A percentile compares a stretch with the other conserved stretches of the same genome.
These are phyloP conservation scores for Aphaenogaster rudis DNA, from an alignment of 1,140 invertebrate species.

Conservation along the genomic window DNA sequence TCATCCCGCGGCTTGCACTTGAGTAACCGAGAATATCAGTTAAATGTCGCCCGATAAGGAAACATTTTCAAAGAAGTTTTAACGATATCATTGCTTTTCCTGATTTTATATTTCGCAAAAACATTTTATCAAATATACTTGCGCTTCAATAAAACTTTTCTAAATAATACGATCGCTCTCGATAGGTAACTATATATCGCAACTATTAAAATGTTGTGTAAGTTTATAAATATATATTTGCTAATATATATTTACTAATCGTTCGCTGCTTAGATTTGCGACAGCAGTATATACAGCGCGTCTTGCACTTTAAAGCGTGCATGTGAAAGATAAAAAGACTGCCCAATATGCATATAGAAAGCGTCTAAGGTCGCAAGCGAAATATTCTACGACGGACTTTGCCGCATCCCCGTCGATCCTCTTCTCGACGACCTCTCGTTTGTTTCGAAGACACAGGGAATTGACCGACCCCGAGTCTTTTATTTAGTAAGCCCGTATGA, in stretches of 20 bases:
- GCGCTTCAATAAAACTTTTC: not conserved
- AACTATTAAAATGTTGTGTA: not conserved
- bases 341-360: conserved; percentile 3
- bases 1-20: not conserved
- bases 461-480: not conserved
- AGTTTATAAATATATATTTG: not conserved
- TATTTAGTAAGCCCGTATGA: not conserved
- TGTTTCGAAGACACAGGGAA: not conserved
- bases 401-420: conserved; percentile 3
- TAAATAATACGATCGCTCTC: not conserved
- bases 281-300: conserved; percentile 3
- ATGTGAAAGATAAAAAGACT: not conserved
- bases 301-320: not conserved
- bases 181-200: not conserved
- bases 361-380: not conserved
- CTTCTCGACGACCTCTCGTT: not conserved
- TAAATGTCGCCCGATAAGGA: not conserved
- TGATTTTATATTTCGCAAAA: conserved; percentile 18
- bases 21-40: conserved; percentile 12
- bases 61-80: not conserved
- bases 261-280: conserved; percentile 10
- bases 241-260: conserved; percentile 5
- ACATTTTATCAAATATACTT: conserved; percentile 22
- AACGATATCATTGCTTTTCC: not conserved
- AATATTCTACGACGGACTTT: conserved; percentile 12